A percentile compares a stretch with the other conserved stretches of the same genome.
Conservation (phyloP, 2,113 vertebrate genomes). For the Phalacrocorax pelagicus region DNA sequence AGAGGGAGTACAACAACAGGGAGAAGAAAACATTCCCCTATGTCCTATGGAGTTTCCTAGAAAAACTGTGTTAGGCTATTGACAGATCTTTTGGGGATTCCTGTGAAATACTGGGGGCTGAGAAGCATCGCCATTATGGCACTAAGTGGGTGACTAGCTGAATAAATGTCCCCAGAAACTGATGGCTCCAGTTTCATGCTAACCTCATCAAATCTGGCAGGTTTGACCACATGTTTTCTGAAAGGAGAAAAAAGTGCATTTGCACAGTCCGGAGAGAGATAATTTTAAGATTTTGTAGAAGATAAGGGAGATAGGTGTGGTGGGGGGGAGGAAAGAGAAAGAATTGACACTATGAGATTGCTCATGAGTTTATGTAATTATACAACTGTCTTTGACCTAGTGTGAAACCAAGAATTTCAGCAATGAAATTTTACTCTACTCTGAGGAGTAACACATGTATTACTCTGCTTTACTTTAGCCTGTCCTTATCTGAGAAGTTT, state of each 20-base stretch:
- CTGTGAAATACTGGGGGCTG: neutral
- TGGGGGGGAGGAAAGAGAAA: neutral
- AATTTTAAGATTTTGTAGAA: neutral
- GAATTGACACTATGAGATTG: neutral
- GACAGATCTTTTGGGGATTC: neutral
- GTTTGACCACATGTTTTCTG: neutral
- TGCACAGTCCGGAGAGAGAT: neutral
- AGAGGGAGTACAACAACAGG: fast-evolving
- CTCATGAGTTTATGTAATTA: neutral
- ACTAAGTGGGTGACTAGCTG: neutral
- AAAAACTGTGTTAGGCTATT: neutral
- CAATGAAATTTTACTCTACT: neutral
- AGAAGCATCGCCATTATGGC: neutral
- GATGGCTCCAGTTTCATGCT: neutral
- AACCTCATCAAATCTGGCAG: neutral
- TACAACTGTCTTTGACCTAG: neutral
- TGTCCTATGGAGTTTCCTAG: neutral
- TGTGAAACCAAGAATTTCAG: neutral
- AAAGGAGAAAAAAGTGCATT: neutral
- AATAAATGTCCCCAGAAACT: neutral
- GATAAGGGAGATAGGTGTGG: neutral
- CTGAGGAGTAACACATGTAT: neutral
- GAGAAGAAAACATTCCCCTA: neutral
- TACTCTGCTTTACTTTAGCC: neutral
- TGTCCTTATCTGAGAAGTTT: neutral